Evolutionary conservation across 2,113 vertebrate genomes (phyloP), one percentile per base, ranked within the genome.

Genomic region (Motacilla tschutschensis): DNA sequence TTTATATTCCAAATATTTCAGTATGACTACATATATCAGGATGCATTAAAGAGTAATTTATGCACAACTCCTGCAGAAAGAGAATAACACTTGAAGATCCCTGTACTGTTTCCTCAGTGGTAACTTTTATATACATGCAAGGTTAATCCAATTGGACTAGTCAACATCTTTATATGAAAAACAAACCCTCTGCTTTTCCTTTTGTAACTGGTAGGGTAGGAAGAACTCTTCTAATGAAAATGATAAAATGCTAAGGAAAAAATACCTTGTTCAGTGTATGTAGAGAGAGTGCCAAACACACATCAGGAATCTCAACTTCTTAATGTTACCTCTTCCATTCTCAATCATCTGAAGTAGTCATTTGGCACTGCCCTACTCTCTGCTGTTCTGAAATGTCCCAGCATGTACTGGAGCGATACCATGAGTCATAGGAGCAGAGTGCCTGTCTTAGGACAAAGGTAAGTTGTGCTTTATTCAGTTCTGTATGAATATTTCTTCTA

Each of bases 201-300:
- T 79, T 88, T 80, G 54, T 63, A 89, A 69, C 48, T 70, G 87
- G 72, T 70, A 83, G 78, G 75, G 35, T 58, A 48, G 64, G 53
- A 90, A 86, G 77, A 66, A 67, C 25, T 79, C 8, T 79, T 67
- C 72, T 85, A 80, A 82, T 1, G 9, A 59, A 88, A 89, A 78
- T 69, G 57, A 51, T 67, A 48, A 85, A 91, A 96, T 29, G 33
- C 58, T 71, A 89, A 93, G 83, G 90, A 78, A 88, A 88, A 92
- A 84, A 88, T 46, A 92, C 72, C 43, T 46, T 80, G 55, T 90
- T 91, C 83, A 80, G 76, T 58, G 50, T 79, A 74, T 91, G 60
- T 57, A 83, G 90, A 90, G 89, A 90, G 93, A 86, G 93, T 96
- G 96, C 95, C 95, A 96, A 96, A 94, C 79, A 82, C 79, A 76